These are phyloP conservation scores for Psammodynastes pulverulentus DNA, from an alignment of 2,113 vertebrate genomes.

Conservation along the genomic window DNA sequence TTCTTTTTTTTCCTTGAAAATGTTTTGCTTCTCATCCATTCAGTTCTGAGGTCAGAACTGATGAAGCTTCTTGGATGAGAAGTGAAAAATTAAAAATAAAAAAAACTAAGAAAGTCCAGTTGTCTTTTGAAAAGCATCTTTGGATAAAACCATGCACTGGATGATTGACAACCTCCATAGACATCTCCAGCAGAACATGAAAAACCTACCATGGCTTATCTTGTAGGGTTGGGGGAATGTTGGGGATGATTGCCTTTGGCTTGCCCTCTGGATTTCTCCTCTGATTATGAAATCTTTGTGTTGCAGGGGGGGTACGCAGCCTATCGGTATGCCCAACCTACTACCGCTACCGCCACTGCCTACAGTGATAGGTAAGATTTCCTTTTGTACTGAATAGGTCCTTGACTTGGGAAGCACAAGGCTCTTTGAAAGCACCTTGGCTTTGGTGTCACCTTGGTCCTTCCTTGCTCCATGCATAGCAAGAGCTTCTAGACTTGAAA, in stretches of 20 bases:
- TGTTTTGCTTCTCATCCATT: neutral
- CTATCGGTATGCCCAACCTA: constrained; percentile 94
- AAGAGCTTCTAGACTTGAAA: constrained; percentile 52
- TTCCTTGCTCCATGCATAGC: constrained; percentile 61
- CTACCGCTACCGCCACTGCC: constrained; percentile 92
- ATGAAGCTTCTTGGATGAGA: neutral
- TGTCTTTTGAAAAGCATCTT: neutral
- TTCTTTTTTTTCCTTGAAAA: neutral
- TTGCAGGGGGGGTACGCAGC: constrained; percentile 93
- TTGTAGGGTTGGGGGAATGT: neutral
- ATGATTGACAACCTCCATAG: neutral
- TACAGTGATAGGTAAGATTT: constrained; percentile 96
- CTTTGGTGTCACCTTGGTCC: constrained; percentile 63
- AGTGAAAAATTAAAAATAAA: neutral
- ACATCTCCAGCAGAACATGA: constrained; percentile 9
- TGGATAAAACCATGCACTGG: neutral
- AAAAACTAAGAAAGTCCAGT: neutral
- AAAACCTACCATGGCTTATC: constrained; percentile 14
- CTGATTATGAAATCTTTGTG: constrained; percentile 62
- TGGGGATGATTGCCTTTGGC: neutral
- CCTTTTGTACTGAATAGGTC: constrained; percentile 28
- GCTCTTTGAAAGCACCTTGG: constrained; percentile 48
- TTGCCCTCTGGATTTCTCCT: neutral
- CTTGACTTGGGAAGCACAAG: constrained; percentile 43
- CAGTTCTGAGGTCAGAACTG: neutral